A percentile compares a stretch with the other conserved stretches of the same genome.
Evolutionary conservation across 1,140 invertebrate species (phyloP).

Genomic region (Tribolium madens): DNA sequence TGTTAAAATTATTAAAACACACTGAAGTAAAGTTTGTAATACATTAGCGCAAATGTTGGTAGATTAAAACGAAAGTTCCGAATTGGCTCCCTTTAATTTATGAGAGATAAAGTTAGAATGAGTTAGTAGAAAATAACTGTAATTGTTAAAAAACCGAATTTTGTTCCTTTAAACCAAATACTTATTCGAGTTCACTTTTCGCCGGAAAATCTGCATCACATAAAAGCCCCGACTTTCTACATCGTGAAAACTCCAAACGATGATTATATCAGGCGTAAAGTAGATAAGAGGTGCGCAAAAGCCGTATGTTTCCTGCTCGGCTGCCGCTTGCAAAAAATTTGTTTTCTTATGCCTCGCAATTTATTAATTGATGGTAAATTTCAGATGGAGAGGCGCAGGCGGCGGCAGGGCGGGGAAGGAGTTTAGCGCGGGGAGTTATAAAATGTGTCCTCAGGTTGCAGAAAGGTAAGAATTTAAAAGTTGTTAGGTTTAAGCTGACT

Average conservation of each 20-base stretch:
- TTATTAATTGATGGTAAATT: slow-evolving; percentile 38
- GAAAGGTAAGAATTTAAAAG: slow-evolving; percentile 38
- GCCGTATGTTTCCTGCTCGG: slow-evolving; percentile 22
- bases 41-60: neutral
- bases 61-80: neutral
- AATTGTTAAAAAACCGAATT: too few species aligned
- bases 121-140: too few species aligned
- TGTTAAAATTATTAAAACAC: neutral
- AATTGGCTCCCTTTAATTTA: neutral
- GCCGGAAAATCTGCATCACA: too few species aligned
- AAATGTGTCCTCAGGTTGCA: slow-evolving; percentile 36
- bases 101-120: too few species aligned
- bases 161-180: too few species aligned
- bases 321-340: slow-evolving; percentile 7
- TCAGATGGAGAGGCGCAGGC: slow-evolving; percentile 39
- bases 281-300: neutral
- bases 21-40: neutral
- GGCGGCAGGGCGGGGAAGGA: slow-evolving; percentile 39
- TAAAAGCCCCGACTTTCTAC: neutral
- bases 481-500: neutral
- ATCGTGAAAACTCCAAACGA: neutral
- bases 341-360: neutral
- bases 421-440: slow-evolving; percentile 40
- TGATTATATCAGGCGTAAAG: neutral
- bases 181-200: too few species aligned